phyloP scores from a whole-genome alignment of 2,113 vertebrate species.

The Microtus pennsylvanicus region DNA sequence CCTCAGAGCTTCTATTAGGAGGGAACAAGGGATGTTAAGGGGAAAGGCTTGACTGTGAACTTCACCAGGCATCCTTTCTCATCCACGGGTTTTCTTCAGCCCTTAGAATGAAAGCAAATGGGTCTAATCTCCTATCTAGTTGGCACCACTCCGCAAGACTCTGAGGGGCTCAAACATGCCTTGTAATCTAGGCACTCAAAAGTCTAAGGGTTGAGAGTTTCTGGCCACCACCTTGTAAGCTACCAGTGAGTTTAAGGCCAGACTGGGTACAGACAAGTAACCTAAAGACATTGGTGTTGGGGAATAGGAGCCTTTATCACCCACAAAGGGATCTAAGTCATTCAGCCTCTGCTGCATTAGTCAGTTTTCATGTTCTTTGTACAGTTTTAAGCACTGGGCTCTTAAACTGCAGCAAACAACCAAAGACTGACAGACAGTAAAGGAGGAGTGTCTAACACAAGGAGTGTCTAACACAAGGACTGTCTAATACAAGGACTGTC shows the following conservation, averaged over 20 bases:
- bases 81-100: neutral
- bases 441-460: too few relatives aligned
- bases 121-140: neutral
- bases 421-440: neutral
- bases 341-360: neutral
- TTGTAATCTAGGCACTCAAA: neutral
- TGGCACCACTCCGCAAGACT: neutral
- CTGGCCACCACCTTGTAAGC: neutral
- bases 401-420: neutral
- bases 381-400: neutral
- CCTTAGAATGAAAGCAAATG: neutral
- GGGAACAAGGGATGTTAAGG: neutral
- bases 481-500: too few relatives aligned
- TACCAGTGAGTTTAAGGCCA: neutral
- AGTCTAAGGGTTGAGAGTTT: neutral
- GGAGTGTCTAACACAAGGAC: neutral
- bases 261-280: neutral
- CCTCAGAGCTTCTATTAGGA: neutral
- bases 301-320: neutral
- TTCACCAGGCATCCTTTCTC: neutral
- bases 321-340: rapidly evolving
- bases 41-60: neutral
- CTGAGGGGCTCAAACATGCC: neutral
- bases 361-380: neutral
- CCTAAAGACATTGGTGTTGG: neutral